Evolutionary conservation across 2,797 vertebrate species (phyloP).

Genomic region (Enteromius anoplus): DNA sequence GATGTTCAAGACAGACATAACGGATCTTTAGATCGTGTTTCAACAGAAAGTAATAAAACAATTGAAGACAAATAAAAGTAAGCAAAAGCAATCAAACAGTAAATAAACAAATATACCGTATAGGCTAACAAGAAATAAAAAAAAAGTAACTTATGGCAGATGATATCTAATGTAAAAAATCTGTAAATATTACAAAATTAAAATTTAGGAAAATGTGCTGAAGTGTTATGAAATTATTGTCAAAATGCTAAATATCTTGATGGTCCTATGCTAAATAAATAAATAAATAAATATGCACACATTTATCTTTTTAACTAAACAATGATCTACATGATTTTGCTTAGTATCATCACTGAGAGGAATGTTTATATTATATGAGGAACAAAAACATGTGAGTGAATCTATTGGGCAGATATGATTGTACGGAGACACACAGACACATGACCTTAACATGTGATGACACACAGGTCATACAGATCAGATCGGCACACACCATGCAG

Average conservation of each 20-base stretch:
- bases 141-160: no score
- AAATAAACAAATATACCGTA: not conserved
- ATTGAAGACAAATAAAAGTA: not conserved
- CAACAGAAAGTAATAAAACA: not conserved
- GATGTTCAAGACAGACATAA: not conserved
- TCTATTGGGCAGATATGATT: not conserved
- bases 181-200: not conserved
- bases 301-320: not conserved
- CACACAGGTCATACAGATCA: constrained; percentile 60
- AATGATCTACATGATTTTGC: not conserved
- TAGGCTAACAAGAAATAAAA: no score
- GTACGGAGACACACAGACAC: constrained; percentile 44
- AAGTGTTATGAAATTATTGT: not conserved
- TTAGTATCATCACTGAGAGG: not conserved
- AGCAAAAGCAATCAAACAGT: not conserved
- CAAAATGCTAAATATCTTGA: not conserved
- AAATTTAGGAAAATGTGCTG: no score
- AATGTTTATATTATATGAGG: not conserved
- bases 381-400: not conserved
- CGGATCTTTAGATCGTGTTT: not conserved
- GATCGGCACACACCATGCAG: constrained; percentile 68
- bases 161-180: not conserved
- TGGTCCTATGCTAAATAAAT: not conserved
- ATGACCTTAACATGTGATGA: constrained; percentile 52
- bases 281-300: not conserved